These are phyloP conservation scores for Ptilorrhoa leucosticta DNA, from an alignment of 2,113 vertebrate genomes.

Conservation along the genomic window DNA sequence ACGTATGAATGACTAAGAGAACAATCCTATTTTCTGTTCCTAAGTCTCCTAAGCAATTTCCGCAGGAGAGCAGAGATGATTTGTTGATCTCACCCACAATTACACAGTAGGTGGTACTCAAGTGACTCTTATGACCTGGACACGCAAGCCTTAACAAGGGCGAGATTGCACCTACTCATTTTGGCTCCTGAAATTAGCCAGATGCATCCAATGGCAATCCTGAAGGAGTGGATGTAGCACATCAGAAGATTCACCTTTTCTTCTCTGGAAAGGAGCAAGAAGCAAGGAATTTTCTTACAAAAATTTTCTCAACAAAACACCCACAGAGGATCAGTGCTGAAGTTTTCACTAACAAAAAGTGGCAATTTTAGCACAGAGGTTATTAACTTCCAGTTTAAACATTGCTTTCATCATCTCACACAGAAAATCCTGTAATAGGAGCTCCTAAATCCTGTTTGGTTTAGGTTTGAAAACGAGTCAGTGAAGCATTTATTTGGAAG, in stretches of 20 bases:
- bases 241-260: background rate
- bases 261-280: background rate
- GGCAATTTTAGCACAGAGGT: background rate
- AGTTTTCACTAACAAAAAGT: background rate
- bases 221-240: background rate
- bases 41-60: background rate
- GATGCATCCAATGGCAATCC: background rate
- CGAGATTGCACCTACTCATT: background rate
- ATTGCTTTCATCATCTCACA: background rate
- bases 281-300: background rate
- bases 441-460: background rate
- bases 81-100: background rate
- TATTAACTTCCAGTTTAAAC: background rate
- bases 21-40: background rate
- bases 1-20: rapidly evolving
- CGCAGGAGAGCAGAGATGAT: background rate
- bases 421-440: background rate
- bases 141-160: background rate
- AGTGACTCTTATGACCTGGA: background rate
- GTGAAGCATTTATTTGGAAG: background rate
- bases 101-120: background rate
- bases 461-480: background rate
- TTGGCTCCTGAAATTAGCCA: background rate
- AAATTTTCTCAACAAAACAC: background rate
- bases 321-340: background rate